A percentile compares a stretch with the other conserved stretches of the same genome.
These are phyloP conservation scores for Meteorus colon DNA, from an alignment of 2,888 invertebrate genomes.

Conservation along the genomic window DNA sequence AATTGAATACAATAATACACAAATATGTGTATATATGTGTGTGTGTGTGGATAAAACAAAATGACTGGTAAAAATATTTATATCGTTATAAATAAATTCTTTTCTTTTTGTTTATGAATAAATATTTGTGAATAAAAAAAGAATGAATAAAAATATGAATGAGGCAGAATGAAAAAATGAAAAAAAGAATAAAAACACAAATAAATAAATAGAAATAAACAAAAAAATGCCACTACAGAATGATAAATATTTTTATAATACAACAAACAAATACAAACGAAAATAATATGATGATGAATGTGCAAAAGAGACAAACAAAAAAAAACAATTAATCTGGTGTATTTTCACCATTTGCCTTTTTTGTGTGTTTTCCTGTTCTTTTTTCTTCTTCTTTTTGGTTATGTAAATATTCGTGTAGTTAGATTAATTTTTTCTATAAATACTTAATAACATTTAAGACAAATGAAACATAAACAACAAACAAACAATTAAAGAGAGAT, in stretches of 20 bases:
- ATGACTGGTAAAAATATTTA: slow-evolving; percentile 61
- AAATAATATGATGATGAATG: too few relatives aligned
- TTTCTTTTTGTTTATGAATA: slow-evolving; percentile 50
- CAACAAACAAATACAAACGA: background rate
- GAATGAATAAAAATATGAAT: slow-evolving; percentile 9
- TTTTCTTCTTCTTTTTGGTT: slow-evolving; percentile 44
- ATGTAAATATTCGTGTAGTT: slow-evolving; percentile 72
- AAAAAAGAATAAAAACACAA: too few relatives aligned
- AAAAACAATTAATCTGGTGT: slow-evolving; percentile 64
- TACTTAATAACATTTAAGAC: slow-evolving; percentile 48
- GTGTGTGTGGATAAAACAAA: slow-evolving; percentile 55
- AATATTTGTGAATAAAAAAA: slow-evolving; percentile 42
- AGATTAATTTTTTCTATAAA: slow-evolving; percentile 71
- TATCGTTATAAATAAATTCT: slow-evolving; percentile 59
- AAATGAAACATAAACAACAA: slow-evolving; percentile 37
- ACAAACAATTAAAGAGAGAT: slow-evolving; percentile 44
- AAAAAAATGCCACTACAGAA: background rate
- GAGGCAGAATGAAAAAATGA: background rate
- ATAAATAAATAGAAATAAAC: too few relatives aligned
- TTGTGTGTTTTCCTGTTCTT: background rate
- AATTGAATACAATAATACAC: slow-evolving; percentile 40
- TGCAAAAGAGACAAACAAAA: slow-evolving; percentile 27
- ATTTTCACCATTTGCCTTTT: slow-evolving; percentile 72
- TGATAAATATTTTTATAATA: slow-evolving; percentile 8
- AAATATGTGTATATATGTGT: slow-evolving; percentile 41